Conservation (phyloP, 2,888 invertebrate species). For the Athripsodes cinereus region DNA sequence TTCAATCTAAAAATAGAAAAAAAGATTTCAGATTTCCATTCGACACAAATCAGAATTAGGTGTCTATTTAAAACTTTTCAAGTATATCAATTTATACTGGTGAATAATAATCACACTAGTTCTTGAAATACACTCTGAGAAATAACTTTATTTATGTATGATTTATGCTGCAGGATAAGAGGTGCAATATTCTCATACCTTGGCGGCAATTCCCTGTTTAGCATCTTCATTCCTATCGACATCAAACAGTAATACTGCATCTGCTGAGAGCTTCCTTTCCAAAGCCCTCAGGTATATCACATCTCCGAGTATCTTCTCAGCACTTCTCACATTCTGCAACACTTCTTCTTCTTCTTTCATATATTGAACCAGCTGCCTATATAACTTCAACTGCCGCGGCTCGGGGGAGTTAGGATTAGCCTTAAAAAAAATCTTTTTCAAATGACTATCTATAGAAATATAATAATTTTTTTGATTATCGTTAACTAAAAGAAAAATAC, state of each 20-base stretch:
- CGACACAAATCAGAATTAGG: too few relatives aligned
- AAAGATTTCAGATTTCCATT: too few relatives aligned
- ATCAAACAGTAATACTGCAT: constrained; percentile 48
- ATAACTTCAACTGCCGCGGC: constrained; percentile 58
- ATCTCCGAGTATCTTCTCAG: constrained; percentile 40
- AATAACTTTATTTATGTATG: too few relatives aligned
- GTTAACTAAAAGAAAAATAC: too few relatives aligned
- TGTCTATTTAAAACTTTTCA: too few relatives aligned
- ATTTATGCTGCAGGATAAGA: too few relatives aligned
- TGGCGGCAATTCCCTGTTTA: constrained; percentile 44
- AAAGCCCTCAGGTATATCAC: constrained; percentile 40
- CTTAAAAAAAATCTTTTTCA: too few relatives aligned
- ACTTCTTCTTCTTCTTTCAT: constrained; percentile 56
- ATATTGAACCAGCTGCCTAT: constrained; percentile 55
- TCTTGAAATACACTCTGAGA: too few relatives aligned
- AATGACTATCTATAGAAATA: not conserved
- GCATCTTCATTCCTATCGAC: constrained; percentile 49
- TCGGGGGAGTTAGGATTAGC: constrained; percentile 55
- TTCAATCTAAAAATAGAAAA: constrained; percentile 39
- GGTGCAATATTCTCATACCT: too few relatives aligned
- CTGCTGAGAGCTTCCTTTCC: constrained; percentile 44
- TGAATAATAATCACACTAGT: too few relatives aligned
- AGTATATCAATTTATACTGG: too few relatives aligned
- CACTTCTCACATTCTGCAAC: constrained; percentile 48
- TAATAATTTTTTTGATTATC: too few relatives aligned